Evolutionary conservation across 1,140 invertebrate genomes (phyloP), one percentile per base, ranked within the genome.

Genomic region (Nephila pilipes): DNA sequence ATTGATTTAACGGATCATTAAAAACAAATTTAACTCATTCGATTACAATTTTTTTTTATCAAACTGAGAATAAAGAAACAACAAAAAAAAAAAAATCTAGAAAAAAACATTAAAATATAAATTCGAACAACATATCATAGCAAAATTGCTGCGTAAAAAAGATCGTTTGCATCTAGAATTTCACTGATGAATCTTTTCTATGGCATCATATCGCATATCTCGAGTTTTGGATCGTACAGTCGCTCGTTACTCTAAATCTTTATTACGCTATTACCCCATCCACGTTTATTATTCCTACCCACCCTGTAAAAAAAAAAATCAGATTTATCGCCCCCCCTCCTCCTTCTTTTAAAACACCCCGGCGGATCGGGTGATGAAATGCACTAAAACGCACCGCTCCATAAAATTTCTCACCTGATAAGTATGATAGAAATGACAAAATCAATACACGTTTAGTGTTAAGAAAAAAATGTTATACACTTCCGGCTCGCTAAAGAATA

Each of bases 351-450:
- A 46, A 46, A 46, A 8, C 38, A 46, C 38, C 4, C 38, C 22
- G 8, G 69, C 60, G 60, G 38, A 46, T 46, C 38, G 38, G 57
- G 57, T 58, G 57, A 58, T 58, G 57, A 58, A 58, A 75, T 14
- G 65, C n/a, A n/a, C 22, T 81, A 46, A 81, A 81, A 29, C 36
- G 36, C 80, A 81, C 36, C 36, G 80, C 57, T 54, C 54, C 83
- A 54, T 29, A 85, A 85, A 85, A 85, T 85, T 85, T 60, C 29
- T 22, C 57, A 85, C 83, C 83, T 85, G 83, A 85, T 85, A 85
- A 85, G 83, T n/a, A 32, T 55, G 83, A 85, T 85, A 85, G 83
- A 85, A 85, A 85, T 85, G 83, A 85, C 83, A 85, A 85, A 85
- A 85, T 85, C 83, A 60, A 85, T 85, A 85, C 57, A 36, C 83